phyloP scores from a whole-genome alignment of 2,888 invertebrate species.

The Acleris cristana region DNA sequence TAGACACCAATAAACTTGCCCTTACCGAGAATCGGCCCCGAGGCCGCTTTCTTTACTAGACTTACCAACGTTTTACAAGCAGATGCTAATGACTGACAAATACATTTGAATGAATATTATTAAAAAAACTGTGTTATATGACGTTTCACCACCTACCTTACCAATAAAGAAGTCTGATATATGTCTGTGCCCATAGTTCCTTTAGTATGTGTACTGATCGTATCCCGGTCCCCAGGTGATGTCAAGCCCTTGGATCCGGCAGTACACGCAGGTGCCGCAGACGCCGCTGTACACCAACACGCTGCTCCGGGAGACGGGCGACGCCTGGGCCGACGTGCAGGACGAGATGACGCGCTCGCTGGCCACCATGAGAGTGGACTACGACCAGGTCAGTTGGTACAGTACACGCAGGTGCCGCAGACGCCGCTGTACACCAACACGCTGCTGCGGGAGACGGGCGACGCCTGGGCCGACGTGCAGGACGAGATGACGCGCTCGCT shows the following conservation, averaged over 20 bases:
- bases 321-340: constrained; percentile 98
- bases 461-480: constrained; percentile 98
- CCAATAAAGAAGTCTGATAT: too few relatives aligned
- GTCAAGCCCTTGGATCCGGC: constrained; percentile 75
- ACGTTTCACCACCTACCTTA: too few relatives aligned
- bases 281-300: constrained; percentile 97
- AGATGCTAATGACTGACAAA: too few relatives aligned
- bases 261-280: constrained; percentile 94
- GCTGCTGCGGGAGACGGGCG: constrained; percentile 94
- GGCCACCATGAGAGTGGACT: constrained; percentile 99
- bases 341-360: constrained; percentile 99
- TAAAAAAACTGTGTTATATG: too few relatives aligned
- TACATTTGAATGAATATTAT: too few relatives aligned
- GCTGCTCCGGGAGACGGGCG: constrained; percentile 94
- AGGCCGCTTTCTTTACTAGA: too few relatives aligned
- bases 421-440: constrained; percentile 97
- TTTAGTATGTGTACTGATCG: neutral
- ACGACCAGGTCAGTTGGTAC: constrained; percentile 88
- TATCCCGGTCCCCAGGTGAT: constrained; percentile 61
- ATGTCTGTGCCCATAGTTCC: too few relatives aligned
- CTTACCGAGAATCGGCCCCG: too few relatives aligned
- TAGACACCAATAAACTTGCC: too few relatives aligned
- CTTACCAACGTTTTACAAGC: too few relatives aligned
- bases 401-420: constrained; percentile 63
- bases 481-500: constrained; percentile 99